Conservation (phyloP, 2,113 vertebrate species). For the Nibea coibor region DNA sequence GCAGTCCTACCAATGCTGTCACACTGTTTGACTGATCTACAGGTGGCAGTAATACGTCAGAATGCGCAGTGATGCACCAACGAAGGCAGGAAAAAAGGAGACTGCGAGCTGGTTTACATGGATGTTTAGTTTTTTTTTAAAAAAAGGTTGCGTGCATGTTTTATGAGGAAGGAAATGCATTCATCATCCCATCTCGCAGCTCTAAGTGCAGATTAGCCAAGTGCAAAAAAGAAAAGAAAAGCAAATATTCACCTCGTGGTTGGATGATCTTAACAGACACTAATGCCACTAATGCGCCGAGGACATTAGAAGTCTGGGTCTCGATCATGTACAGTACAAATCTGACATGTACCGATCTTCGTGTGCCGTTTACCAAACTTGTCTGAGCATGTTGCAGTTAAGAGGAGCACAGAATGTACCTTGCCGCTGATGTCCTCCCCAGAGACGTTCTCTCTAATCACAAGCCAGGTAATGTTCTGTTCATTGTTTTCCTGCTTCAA, state of each 20-base stretch:
- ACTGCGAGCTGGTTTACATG: too few relatives aligned
- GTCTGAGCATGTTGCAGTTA: constrained; percentile 17
- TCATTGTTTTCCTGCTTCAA: constrained; percentile 71
- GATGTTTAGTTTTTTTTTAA: too few relatives aligned
- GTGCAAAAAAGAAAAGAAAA: background rate
- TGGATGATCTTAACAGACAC: background rate
- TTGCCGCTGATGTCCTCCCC: constrained; percentile 58
- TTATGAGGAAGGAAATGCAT: too few relatives aligned
- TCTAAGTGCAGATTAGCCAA: background rate
- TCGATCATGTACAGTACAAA: background rate
- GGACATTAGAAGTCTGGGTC: background rate
- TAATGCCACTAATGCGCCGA: background rate
- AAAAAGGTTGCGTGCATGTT: too few relatives aligned
- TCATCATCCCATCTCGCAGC: background rate
- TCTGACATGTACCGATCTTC: constrained; percentile 16
- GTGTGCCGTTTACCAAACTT: constrained; percentile 14
- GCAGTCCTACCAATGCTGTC: background rate
- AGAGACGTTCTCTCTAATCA: constrained; percentile 61
- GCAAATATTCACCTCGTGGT: background rate
- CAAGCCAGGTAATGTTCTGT: constrained; percentile 73
- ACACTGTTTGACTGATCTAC: background rate
- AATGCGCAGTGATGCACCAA: background rate
- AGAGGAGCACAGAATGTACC: constrained; percentile 61
- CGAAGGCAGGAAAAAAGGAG: background rate
- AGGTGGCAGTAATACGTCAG: background rate